phyloP scores from a whole-genome alignment of 2,113 vertebrate genomes.

The Thalassoma bifasciatum region DNA sequence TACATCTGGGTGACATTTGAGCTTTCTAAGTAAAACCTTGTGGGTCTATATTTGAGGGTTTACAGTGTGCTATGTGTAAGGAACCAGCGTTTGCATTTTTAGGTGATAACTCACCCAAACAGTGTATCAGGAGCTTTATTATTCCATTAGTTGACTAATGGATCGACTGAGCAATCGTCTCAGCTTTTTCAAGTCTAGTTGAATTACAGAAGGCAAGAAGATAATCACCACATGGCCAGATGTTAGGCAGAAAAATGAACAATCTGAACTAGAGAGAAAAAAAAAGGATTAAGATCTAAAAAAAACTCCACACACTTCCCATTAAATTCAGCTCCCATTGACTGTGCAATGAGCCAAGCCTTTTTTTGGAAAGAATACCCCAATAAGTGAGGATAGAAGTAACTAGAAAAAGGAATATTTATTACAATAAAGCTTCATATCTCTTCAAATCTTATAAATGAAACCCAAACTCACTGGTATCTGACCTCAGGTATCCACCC shows the following conservation, averaged over 20 bases:
- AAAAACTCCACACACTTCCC: neutral
- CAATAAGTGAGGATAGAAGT: no score
- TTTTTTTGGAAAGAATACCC: slow-evolving; percentile 11
- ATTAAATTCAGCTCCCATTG: slow-evolving; percentile 12
- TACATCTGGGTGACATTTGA: no score
- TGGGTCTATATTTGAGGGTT: no score
- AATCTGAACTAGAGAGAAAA: slow-evolving; percentile 16
- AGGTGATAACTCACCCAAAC: neutral
- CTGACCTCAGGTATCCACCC: neutral
- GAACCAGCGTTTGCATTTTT: neutral
- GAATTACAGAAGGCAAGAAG: neutral
- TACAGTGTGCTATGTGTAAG: no score
- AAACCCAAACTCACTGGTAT: neutral
- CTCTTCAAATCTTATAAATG: neutral
- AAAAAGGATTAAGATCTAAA: neutral
- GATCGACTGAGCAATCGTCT: neutral
- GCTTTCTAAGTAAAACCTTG: no score
- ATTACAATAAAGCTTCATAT: neutral
- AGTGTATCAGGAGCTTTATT: neutral
- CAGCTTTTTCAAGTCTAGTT: neutral
- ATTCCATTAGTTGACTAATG: neutral
- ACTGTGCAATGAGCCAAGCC: neutral
- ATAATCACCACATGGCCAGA: neutral
- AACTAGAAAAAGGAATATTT: neutral
- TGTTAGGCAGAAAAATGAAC: neutral